These are phyloP conservation scores for Pachypanchax playfairii DNA, from an alignment of 2,113 vertebrate species.

Conservation along the genomic window DNA sequence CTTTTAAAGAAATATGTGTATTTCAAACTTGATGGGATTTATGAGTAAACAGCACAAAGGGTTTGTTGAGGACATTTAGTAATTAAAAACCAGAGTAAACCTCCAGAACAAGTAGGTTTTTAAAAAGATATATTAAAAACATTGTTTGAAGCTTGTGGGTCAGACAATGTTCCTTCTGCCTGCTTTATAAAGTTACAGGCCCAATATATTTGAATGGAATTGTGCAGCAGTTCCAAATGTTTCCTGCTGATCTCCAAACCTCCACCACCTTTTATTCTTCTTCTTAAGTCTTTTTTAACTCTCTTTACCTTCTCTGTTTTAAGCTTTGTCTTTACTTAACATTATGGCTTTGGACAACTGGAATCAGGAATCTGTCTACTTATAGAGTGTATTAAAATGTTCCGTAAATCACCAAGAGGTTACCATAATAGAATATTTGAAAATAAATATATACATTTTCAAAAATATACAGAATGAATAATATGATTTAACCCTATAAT, in stretches of 20 bases:
- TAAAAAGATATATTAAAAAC: no score
- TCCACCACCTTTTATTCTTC: constrained; percentile 56
- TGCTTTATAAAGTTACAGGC: constrained; percentile 22
- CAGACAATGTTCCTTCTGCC: constrained; percentile 20
- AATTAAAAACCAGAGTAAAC: neutral
- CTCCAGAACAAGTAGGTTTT: no score
- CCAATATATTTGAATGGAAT: constrained; percentile 8
- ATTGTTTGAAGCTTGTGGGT: constrained; percentile 52
- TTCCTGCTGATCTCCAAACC: constrained; percentile 32
- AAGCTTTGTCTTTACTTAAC: constrained; percentile 70
- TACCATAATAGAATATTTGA: neutral
- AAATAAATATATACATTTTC: no score
- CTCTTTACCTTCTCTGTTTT: constrained; percentile 68
- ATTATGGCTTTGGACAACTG: constrained; percentile 63
- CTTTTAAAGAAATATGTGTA: no score
- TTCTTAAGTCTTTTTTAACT: constrained; percentile 42
- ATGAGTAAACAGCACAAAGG: no score
- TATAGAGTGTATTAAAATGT: constrained; percentile 34
- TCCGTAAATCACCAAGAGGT: constrained; percentile 27
- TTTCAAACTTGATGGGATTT: no score
- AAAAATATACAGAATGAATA: no score
- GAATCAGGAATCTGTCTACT: constrained; percentile 58
- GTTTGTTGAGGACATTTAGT: no score
- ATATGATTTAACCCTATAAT: no score
- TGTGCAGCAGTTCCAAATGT: no score